These are phyloP conservation scores for Mobula birostris DNA, from an alignment of 2,113 vertebrate species.

Conservation along the genomic window DNA sequence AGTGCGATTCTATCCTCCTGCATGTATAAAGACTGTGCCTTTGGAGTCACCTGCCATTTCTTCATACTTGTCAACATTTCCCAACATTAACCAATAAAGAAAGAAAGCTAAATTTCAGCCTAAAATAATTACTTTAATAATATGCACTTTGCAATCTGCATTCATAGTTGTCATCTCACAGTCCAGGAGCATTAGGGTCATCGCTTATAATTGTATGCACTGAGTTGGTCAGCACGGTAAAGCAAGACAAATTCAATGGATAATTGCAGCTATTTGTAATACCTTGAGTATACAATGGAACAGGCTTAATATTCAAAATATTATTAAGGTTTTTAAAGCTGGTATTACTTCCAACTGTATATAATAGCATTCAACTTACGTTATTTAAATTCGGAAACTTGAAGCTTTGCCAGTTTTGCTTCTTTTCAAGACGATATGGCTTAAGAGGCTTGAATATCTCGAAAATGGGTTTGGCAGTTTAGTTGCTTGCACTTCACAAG, in stretches of 20 bases:
- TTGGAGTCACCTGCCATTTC: background rate
- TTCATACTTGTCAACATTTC: background rate
- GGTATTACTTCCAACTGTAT: background rate
- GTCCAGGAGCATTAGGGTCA: background rate
- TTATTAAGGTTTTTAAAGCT: background rate
- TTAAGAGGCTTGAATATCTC: no score
- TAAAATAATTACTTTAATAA: background rate
- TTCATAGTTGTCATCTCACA: background rate
- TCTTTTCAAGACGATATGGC: no score
- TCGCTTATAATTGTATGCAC: no score
- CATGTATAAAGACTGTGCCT: background rate
- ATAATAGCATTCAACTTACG: background rate
- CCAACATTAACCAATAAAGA: background rate
- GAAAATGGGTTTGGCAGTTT: no score
- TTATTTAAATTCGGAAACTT: background rate
- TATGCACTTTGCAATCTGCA: background rate
- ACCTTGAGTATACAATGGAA: background rate
- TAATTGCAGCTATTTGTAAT: background rate
- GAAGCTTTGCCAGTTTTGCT: background rate
- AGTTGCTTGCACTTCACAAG: no score
- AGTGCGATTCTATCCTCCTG: conserved; percentile 57
- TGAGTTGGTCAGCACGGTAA: background rate
- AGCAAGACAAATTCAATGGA: background rate
- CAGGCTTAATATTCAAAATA: background rate
- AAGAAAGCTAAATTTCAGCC: background rate